Evolutionary conservation across 2,113 vertebrate species (phyloP).

Genomic region (Spea multiplicata): DNA sequence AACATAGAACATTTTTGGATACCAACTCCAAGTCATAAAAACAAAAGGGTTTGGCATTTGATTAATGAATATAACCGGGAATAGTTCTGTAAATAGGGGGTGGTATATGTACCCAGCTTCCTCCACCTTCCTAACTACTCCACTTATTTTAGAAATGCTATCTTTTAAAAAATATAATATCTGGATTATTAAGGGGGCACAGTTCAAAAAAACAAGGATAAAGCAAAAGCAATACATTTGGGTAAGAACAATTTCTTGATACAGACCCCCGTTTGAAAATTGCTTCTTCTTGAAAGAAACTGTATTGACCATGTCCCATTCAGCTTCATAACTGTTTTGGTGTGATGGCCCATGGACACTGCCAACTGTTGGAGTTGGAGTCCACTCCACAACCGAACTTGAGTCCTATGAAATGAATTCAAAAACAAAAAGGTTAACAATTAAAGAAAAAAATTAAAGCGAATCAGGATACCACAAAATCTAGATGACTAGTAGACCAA

Average conservation of each 20-base stretch:
- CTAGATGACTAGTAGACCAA: slow-evolving; percentile 11
- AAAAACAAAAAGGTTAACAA: slow-evolving; percentile 13
- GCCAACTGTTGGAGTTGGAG: slow-evolving; percentile 72
- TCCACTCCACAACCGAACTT: slow-evolving; percentile 93
- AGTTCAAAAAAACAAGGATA: no score
- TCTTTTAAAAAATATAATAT: no score
- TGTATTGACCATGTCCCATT: slow-evolving; percentile 95
- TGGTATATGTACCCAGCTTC: no score
- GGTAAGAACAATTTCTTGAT: not conserved
- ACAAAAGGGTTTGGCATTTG: no score
- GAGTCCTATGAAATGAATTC: slow-evolving; percentile 75
- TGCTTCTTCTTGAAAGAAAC: slow-evolving; percentile 86
- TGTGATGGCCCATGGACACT: slow-evolving; percentile 67
- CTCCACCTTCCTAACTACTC: no score
- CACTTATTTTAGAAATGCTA: no score
- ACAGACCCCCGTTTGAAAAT: slow-evolving; percentile 78
- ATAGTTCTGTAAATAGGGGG: no score
- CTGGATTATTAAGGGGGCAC: no score
- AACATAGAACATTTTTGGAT: no score
- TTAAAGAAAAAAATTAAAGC: not conserved
- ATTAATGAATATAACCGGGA: no score
- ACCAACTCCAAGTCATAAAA: no score
- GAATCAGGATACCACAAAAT: slow-evolving; percentile 12
- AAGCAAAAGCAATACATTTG: not conserved
- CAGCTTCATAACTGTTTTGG: slow-evolving; percentile 86